Conservation (phyloP, 1,140 invertebrate genomes). For the Coptotermes formosanus region DNA sequence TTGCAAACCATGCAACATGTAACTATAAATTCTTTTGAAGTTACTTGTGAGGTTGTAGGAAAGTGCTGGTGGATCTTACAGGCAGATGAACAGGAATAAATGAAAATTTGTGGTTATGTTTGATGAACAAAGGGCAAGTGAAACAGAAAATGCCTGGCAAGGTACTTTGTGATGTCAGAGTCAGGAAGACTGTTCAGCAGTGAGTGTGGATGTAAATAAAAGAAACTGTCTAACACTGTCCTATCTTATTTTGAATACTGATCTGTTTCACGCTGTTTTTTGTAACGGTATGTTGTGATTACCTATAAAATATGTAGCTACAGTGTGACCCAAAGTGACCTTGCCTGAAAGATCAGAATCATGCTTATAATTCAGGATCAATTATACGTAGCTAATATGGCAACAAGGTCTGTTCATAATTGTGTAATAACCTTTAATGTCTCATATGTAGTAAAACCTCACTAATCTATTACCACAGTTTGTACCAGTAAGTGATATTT, state of each 20-base stretch:
- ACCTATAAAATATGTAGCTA: neutral
- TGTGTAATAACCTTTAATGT: neutral
- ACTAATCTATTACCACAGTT: too few relatives aligned
- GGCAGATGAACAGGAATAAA: neutral
- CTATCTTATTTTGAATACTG: neutral
- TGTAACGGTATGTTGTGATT: neutral
- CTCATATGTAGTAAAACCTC: too few relatives aligned
- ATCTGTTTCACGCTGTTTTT: neutral
- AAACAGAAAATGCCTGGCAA: neutral
- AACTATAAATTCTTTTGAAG: too few relatives aligned
- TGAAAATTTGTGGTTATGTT: neutral
- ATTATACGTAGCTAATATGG: neutral
- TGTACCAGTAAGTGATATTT: neutral
- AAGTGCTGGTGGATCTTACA: neutral
- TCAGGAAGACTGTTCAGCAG: too few relatives aligned
- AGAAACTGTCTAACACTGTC: neutral
- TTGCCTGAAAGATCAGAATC: neutral
- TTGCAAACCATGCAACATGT: too few relatives aligned
- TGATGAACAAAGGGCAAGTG: neutral
- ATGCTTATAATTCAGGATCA: neutral
- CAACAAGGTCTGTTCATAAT: neutral
- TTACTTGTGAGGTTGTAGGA: neutral
- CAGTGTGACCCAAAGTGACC: conserved; percentile 3
- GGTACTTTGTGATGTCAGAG: neutral
- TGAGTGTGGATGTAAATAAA: neutral